Conservation (phyloP, 2,888 invertebrate genomes). For the Rhabditoides inermis region DNA sequence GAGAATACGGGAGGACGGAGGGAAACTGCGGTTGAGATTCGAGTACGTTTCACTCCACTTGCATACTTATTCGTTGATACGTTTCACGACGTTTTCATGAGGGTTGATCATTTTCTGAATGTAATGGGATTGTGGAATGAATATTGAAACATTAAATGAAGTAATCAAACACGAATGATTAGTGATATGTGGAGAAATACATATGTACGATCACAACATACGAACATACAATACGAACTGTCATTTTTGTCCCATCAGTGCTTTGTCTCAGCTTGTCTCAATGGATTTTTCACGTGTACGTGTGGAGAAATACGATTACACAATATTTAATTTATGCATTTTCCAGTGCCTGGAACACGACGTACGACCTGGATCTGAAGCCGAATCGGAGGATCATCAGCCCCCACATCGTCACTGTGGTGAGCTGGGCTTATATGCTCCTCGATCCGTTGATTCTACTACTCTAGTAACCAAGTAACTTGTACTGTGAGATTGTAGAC, state of each 20-base stretch:
- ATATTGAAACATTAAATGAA: too few species aligned
- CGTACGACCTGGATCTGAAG: slow-evolving; percentile 35
- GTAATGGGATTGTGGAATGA: too few species aligned
- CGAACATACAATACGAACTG: too few species aligned
- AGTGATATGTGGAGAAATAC: too few species aligned
- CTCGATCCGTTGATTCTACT: too few species aligned
- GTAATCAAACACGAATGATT: too few species aligned
- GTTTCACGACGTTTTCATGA: neutral
- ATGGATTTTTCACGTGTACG: neutral
- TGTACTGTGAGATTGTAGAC: too few species aligned
- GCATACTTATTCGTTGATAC: neutral
- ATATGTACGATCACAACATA: too few species aligned
- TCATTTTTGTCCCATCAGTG: too few species aligned
- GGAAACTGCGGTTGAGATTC: slow-evolving; percentile 4
- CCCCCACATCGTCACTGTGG: slow-evolving; percentile 26
- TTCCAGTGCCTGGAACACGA: slow-evolving; percentile 44
- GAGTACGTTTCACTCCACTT: too few species aligned
- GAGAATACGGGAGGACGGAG: slow-evolving; percentile 2
- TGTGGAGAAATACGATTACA: neutral
- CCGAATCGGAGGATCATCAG: slow-evolving; percentile 40
- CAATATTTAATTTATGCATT: neutral
- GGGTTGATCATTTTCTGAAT: neutral
- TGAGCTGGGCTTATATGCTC: too few species aligned
- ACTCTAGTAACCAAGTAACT: too few species aligned
- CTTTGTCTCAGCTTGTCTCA: neutral